Conservation (phyloP, 2,888 invertebrate species). For the Standfussiana lucernea region DNA sequence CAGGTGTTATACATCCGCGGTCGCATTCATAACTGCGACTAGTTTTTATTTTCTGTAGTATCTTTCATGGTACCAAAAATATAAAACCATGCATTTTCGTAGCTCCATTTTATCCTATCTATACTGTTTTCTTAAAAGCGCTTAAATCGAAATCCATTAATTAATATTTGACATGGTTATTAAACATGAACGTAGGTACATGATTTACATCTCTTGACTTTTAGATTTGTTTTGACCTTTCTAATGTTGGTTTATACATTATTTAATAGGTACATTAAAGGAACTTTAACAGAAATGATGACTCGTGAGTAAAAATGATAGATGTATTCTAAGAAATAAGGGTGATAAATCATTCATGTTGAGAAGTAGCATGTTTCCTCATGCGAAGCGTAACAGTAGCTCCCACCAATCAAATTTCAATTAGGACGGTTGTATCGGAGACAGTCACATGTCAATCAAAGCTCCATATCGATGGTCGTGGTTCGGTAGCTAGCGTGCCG, state of each 20-base stretch:
- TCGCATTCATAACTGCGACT: slow-evolving; percentile 54
- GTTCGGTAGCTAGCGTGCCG: slow-evolving; percentile 65
- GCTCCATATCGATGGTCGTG: slow-evolving; percentile 65
- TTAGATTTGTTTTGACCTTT: slow-evolving; percentile 38
- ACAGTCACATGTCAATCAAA: slow-evolving; percentile 84
- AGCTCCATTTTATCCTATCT: neutral
- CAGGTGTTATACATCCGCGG: slow-evolving; percentile 72
- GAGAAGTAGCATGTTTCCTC: slow-evolving; percentile 48
- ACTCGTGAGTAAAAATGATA: slow-evolving; percentile 23
- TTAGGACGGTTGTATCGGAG: slow-evolving; percentile 72
- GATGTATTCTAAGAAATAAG: slow-evolving; percentile 20
- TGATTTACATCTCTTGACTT: slow-evolving; percentile 9
- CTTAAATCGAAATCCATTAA: slow-evolving; percentile 9
- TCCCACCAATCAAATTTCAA: slow-evolving; percentile 74
- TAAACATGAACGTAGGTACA: neutral
- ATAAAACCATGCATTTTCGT: neutral
- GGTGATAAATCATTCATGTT: slow-evolving; percentile 45
- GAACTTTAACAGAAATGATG: slow-evolving; percentile 27
- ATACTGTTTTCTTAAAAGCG: neutral
- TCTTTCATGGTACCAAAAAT: neutral
- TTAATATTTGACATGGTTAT: slow-evolving; percentile 30
- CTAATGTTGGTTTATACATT: slow-evolving; percentile 4
- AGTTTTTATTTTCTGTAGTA: slow-evolving; percentile 13
- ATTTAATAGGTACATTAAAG: slow-evolving; percentile 21
- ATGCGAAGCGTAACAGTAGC: slow-evolving; percentile 62